A percentile compares a stretch with the other conserved stretches of the same genome.
Evolutionary conservation across 2,888 invertebrate genomes (phyloP).

Genomic region (Xestia sexstrigata): DNA sequence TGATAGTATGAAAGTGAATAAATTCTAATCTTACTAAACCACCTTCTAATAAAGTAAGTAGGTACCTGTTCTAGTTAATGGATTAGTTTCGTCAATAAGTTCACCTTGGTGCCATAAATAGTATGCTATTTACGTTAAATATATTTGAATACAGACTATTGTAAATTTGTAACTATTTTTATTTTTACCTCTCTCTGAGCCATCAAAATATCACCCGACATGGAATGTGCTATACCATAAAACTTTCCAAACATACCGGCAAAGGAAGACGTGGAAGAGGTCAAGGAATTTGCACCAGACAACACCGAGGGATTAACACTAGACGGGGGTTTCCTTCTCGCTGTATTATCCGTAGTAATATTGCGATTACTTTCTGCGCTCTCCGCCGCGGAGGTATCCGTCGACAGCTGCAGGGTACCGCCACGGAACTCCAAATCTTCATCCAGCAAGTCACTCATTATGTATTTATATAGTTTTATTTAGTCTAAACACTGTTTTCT

Average conservation of each 20-base stretch:
- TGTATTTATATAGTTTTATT: constrained; percentile 50
- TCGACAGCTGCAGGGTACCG: constrained; percentile 87
- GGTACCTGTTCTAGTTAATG: constrained; percentile 17
- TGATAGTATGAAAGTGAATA: constrained; percentile 26
- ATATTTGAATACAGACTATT: constrained; percentile 1
- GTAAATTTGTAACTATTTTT: not conserved
- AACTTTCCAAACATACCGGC: constrained; percentile 76
- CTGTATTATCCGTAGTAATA: constrained; percentile 72
- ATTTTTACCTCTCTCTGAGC: constrained; percentile 50
- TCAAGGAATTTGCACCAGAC: constrained; percentile 86
- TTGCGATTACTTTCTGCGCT: constrained; percentile 72
- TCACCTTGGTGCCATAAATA: constrained; percentile 29
- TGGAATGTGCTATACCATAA: constrained; percentile 30
- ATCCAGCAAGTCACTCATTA: constrained; percentile 87
- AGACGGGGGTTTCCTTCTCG: constrained; percentile 73
- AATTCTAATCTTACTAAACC: constrained; percentile 3
- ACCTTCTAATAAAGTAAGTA: not conserved
- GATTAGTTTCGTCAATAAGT: constrained; percentile 25
- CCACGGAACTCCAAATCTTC: constrained; percentile 91
- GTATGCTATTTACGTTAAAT: constrained; percentile 5
- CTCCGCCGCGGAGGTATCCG: constrained; percentile 75
- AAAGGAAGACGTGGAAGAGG: constrained; percentile 86
- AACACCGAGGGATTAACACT: constrained; percentile 85
- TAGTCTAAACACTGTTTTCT: constrained; percentile 49
- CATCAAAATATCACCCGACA: constrained; percentile 40